Conservation (phyloP, 2,797 vertebrate genomes). For the Enteromius afrohamiltoni region DNA sequence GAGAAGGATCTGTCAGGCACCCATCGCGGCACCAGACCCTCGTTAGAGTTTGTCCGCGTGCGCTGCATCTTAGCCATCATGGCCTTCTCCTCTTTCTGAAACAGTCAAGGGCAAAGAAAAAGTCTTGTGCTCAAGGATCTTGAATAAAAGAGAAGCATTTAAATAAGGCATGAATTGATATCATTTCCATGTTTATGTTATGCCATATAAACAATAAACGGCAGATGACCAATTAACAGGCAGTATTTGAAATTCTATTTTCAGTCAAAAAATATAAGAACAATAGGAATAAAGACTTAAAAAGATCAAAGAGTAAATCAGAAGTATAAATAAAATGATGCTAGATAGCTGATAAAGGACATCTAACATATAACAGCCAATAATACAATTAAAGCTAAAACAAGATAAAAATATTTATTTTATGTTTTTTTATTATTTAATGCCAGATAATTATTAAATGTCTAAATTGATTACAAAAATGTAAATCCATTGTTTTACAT, state of each 20-base stretch:
- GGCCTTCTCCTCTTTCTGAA: conserved; percentile 95
- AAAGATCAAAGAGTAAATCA: neutral
- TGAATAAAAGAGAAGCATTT: neutral
- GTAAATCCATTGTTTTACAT: too few species aligned
- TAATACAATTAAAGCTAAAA: neutral
- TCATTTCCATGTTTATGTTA: neutral
- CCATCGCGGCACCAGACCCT: conserved; percentile 91
- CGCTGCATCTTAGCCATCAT: conserved; percentile 94
- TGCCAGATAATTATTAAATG: too few species aligned
- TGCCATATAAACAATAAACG: neutral
- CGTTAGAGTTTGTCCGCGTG: conserved; percentile 87
- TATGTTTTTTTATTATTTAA: too few species aligned
- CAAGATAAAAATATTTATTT: neutral
- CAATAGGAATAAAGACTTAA: neutral
- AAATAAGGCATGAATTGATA: neutral
- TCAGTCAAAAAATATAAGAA: neutral
- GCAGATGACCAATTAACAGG: neutral
- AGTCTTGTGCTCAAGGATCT: neutral
- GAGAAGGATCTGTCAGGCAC: conserved; percentile 90
- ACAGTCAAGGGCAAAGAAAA: conserved; percentile 50
- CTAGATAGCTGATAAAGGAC: neutral
- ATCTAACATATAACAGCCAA: neutral
- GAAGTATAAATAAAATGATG: neutral
- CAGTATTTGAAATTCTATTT: neutral
- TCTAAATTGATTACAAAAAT: too few species aligned